Evolutionary conservation across 2,797 vertebrate genomes (phyloP).

Genomic region (Tachyglossus aculeatus): DNA sequence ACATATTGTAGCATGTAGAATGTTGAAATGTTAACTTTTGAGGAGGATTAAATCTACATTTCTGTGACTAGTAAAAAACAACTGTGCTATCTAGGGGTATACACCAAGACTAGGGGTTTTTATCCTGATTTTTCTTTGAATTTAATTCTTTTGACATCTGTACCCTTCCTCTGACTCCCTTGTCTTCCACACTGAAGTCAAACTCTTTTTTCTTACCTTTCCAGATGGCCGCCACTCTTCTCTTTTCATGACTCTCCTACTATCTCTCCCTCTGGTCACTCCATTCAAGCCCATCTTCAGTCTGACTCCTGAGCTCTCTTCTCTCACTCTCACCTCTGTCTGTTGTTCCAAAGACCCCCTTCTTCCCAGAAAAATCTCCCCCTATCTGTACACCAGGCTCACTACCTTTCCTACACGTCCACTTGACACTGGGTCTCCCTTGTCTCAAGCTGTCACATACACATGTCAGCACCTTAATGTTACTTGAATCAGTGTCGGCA

Average conservation of each 20-base stretch:
- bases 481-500: neutral
- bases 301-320: neutral
- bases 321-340: neutral
- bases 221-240: neutral
- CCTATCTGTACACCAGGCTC: neutral
- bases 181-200: no score
- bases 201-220: neutral
- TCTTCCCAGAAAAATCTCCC: neutral
- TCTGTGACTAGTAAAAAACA: no score
- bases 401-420: neutral
- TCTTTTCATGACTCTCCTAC: neutral
- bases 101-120: no score
- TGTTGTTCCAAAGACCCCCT: slow-evolving; percentile 1
- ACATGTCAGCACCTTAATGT: neutral
- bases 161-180: no score
- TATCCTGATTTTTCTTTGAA: no score
- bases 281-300: neutral
- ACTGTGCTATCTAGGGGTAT: no score
- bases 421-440: neutral
- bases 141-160: no score
- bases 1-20: no score
- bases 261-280: neutral
- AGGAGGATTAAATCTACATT: no score
- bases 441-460: neutral
- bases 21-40: no score